phyloP scores from a whole-genome alignment of 2,113 vertebrate genomes.

The Daphoenositta chrysoptera region DNA sequence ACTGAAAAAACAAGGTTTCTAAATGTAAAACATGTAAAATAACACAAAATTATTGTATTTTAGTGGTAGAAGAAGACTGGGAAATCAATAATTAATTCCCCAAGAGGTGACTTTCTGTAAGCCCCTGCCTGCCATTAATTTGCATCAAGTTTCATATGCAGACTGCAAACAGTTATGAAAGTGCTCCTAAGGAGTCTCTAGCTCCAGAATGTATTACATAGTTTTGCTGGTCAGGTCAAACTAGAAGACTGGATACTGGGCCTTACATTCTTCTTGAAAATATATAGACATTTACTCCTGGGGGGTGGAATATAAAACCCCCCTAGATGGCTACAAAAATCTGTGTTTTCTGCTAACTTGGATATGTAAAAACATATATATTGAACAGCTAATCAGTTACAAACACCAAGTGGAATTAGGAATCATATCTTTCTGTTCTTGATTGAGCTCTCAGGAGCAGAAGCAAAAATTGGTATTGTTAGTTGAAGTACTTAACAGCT shows the following conservation, averaged over 20 bases:
- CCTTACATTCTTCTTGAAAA: background rate
- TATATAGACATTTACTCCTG: background rate
- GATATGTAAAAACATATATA: background rate
- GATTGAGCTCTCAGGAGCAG: background rate
- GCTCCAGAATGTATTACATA: background rate
- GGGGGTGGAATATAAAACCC: background rate
- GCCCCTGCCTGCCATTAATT: background rate
- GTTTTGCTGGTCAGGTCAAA: background rate
- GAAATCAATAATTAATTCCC: background rate
- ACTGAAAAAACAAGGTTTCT: background rate
- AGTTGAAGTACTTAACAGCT: background rate
- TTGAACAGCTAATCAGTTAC: background rate
- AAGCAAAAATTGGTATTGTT: background rate
- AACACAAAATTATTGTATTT: background rate
- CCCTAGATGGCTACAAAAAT: background rate
- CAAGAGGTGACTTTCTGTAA: background rate
- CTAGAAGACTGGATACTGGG: background rate
- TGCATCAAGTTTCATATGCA: background rate
- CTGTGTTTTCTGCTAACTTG: background rate
- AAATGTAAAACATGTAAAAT: background rate
- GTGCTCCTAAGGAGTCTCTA: background rate
- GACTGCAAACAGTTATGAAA: background rate
- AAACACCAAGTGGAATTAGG: background rate
- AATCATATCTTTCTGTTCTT: background rate
- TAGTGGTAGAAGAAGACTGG: background rate